Percentiles rank a stretch among this genome's conserved stretches.
phyloP scores from a whole-genome alignment of 2,797 vertebrate genomes.

The Hybognathus amarus region DNA sequence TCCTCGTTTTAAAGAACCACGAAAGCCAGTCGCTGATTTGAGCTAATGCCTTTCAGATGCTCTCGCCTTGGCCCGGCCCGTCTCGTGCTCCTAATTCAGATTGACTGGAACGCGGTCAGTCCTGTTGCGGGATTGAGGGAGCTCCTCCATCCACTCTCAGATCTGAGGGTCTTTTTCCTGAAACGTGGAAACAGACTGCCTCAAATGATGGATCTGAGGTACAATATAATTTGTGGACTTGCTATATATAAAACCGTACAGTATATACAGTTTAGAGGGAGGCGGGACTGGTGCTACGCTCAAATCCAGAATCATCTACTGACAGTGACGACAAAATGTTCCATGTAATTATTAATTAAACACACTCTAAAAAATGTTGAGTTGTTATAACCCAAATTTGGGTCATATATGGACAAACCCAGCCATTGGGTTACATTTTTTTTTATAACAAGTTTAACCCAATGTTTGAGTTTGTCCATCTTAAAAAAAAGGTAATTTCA shows the following conservation, averaged over 20 bases:
- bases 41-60: slow-evolving; percentile 53
- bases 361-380: neutral
- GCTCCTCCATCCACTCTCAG: neutral
- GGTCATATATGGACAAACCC: too few relatives aligned
- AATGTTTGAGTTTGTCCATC: too few relatives aligned
- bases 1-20: slow-evolving; percentile 43
- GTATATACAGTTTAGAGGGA: neutral
- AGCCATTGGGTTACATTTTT: too few relatives aligned
- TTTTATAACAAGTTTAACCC: too few relatives aligned
- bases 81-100: slow-evolving; percentile 7
- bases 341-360: neutral
- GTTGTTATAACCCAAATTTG: too few relatives aligned
- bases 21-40: slow-evolving; percentile 49
- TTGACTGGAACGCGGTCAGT: neutral
- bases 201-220: neutral
- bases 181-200: slow-evolving; percentile 22
- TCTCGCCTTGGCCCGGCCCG: neutral
- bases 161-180: slow-evolving; percentile 18
- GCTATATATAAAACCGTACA: slow-evolving; percentile 8
- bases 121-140: neutral
- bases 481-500: too few relatives aligned
- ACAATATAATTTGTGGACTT: slow-evolving; percentile 27
- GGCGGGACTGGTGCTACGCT: neutral
- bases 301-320: neutral
- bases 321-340: neutral